These are phyloP conservation scores for Bombus picipes DNA, from an alignment of 1,140 invertebrate genomes.

Conservation along the genomic window DNA sequence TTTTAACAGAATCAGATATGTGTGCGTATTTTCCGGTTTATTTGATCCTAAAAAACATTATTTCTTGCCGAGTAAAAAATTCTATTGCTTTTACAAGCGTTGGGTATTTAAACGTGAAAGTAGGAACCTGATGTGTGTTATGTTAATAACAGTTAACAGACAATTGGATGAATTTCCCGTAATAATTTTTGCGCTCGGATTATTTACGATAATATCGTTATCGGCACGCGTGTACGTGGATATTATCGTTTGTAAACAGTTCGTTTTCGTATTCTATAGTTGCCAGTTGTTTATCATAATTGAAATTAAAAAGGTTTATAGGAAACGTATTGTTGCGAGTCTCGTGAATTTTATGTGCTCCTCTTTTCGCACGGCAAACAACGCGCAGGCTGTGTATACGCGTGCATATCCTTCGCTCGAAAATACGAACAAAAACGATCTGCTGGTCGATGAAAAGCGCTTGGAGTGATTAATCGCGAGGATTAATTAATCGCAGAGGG, in stretches of 20 bases:
- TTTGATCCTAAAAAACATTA: constrained; percentile 23
- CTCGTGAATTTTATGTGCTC: neutral
- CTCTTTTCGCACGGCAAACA: neutral
- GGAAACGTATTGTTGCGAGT: neutral
- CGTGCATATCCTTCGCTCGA: neutral
- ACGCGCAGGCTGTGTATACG: neutral
- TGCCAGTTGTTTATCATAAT: neutral
- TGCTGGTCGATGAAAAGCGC: constrained; percentile 59
- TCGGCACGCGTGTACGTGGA: neutral
- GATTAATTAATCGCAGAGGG: constrained; percentile 72
- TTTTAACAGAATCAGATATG: constrained; percentile 22
- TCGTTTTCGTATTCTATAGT: neutral
- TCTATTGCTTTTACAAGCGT: constrained; percentile 8
- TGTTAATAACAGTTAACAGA: constrained; percentile 31
- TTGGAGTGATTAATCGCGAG: constrained; percentile 67
- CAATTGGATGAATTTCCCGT: constrained; percentile 8
- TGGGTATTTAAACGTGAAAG: neutral
- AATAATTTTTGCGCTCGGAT: constrained; percentile 13
- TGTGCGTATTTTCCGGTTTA: neutral
- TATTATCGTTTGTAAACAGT: neutral
- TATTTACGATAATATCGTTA: constrained; percentile 34
- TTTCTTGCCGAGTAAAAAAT: neutral
- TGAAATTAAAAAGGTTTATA: constrained; percentile 32
- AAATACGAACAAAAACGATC: constrained; percentile 57
- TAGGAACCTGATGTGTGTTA: neutral